Evolutionary conservation across 2,888 invertebrate species (phyloP), one percentile per base, ranked within the genome.

Genomic region (Anodontia alba): DNA sequence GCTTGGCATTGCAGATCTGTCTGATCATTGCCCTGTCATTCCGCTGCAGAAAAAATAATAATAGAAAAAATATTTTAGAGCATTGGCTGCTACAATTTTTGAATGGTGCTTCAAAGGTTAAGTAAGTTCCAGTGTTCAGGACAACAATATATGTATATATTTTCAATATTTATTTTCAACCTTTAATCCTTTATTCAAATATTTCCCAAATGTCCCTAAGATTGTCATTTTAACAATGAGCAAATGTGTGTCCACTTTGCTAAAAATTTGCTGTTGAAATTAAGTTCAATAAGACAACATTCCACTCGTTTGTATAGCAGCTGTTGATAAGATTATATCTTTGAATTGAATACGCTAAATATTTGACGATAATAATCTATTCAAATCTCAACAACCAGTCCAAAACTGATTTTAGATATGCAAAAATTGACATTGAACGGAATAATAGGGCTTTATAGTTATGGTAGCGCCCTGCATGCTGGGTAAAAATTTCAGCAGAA

Each of bases 251-350:
- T 54, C 54, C 54, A 54, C 26, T 54, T 54, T 54, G 54, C 54
- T 23, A 26, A 26, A 54, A 54, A 54, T 54, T 54, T 54, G 54
- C 54, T 54, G 38, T 12, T 38, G 12, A 38, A 38, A 38, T 38
- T 46, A 46, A 46, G 46, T 26, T 54, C 26, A 54, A 54, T 54
- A 54, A n/a, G 10, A 54, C 26, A 54, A 54, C 54, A 54, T 54
- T 54, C 54, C 54, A 54, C 17, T 54, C 54, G 7, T 26, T 54
- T 54, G 46, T 46, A 15, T 20, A 20, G 46, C 29, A 26, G 57
- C 57, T 57, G 57, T 57, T 57, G 57, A 57, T 57, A 33, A 62
- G 62, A 62, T 62, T 62, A 62, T 62, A 62, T 62, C 62, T 62
- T 20, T 33, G 62, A 62, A 62, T 62, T 62, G 62, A 62, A 62